These are phyloP conservation scores for Zeus faber DNA, from an alignment of 2,113 vertebrate species.

Conservation along the genomic window DNA sequence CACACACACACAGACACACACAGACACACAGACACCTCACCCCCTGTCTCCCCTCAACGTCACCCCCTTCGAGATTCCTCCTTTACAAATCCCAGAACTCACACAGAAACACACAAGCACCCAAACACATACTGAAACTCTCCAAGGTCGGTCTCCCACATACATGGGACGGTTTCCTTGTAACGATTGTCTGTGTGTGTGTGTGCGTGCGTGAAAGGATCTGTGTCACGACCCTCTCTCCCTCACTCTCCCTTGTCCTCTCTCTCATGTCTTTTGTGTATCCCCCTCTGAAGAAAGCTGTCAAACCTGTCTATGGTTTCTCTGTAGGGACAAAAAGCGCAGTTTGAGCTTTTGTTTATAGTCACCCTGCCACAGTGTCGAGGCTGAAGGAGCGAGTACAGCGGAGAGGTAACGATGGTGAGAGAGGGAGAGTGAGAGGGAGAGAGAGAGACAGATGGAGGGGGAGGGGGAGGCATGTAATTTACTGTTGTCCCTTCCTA, in stretches of 20 bases:
- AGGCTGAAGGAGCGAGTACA: constrained; percentile 62
- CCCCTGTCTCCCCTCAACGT: too few species aligned
- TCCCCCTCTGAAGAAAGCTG: constrained; percentile 97
- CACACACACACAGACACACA: too few species aligned
- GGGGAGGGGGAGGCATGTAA: constrained; percentile 87
- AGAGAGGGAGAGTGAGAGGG: constrained; percentile 78
- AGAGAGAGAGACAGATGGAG: constrained; percentile 73
- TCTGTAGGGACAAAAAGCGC: constrained; percentile 90
- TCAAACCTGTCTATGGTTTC: constrained; percentile 94
- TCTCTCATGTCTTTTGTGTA: constrained; percentile 82
- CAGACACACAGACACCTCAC: too few species aligned
- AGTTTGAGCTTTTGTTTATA: constrained; percentile 80
- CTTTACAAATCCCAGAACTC: neutral
- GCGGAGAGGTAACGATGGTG: constrained; percentile 49
- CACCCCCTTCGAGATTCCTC: too few species aligned
- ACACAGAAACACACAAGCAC: neutral
- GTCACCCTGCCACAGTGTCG: constrained; percentile 85
- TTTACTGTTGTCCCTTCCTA: constrained; percentile 97
- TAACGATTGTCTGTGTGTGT: neutral
- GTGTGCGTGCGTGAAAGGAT: too few species aligned
- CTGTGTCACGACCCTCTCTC: too few species aligned
- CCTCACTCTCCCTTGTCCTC: constrained; percentile 81
- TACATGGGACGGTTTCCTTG: constrained; percentile 9
- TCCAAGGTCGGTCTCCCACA: constrained; percentile 41
- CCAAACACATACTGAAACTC: neutral